Evolutionary conservation across 2,113 vertebrate genomes (phyloP).

Genomic region (Crypturellus undulatus): DNA sequence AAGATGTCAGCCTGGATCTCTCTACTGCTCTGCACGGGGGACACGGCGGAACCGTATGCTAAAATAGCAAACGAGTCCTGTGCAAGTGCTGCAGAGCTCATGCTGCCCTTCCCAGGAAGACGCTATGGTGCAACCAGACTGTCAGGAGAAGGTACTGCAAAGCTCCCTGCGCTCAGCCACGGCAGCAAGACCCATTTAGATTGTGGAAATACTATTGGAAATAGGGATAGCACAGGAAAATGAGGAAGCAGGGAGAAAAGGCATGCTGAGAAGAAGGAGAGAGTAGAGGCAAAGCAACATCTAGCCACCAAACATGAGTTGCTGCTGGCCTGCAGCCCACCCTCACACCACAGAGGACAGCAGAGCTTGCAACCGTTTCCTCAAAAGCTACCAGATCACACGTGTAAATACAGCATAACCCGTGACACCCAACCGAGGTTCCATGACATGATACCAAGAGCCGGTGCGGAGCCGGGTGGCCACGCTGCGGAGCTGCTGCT

Average conservation of each 20-base stretch:
- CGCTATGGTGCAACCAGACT: background rate
- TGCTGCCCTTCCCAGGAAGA: background rate
- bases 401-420: background rate
- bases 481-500: accelerated
- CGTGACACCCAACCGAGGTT: background rate
- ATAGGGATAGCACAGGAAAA: too few species aligned
- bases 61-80: background rate
- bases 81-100: background rate
- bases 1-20: background rate
- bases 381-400: background rate
- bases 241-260: background rate
- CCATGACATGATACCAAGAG: accelerated
- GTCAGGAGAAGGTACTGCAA: background rate
- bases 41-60: background rate
- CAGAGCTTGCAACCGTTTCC: background rate
- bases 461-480: accelerated
- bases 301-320: background rate
- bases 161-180: accelerated
- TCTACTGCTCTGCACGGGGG: background rate
- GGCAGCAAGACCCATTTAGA: accelerated
- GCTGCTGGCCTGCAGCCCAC: background rate
- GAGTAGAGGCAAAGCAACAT: background rate
- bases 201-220: background rate
- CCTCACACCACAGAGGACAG: background rate
- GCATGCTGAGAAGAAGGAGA: background rate